A percentile compares a stretch with the other conserved stretches of the same genome.
These are phyloP conservation scores for Caenorhabditis sp. DNA, from an alignment of 2,888 invertebrate genomes.

Conservation along the genomic window DNA sequence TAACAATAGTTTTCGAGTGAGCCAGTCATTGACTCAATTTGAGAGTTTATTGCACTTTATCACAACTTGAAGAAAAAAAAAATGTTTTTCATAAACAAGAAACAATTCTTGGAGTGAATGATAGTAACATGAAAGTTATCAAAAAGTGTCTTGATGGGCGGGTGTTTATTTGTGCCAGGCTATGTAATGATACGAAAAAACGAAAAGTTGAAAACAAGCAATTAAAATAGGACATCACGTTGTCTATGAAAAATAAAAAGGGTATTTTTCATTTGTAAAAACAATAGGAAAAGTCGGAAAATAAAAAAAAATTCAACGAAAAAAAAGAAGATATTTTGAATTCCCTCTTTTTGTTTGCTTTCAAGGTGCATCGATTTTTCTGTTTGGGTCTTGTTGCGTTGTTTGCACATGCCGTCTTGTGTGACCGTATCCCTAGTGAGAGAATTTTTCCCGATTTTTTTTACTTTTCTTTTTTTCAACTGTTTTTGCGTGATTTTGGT, in stretches of 20 bases:
- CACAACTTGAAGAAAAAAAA: too few species aligned
- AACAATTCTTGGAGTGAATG: neutral
- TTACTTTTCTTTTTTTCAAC: conserved; percentile 11
- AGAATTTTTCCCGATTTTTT: conserved; percentile 1
- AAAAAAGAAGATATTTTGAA: neutral
- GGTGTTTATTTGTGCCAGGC: neutral
- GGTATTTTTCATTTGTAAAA: too few species aligned
- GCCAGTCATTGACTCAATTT: too few species aligned
- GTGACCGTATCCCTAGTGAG: conserved; percentile 19
- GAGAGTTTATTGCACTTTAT: too few species aligned
- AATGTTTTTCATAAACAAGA: neutral
- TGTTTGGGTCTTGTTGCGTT: conserved; percentile 24
- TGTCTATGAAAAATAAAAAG: too few species aligned
- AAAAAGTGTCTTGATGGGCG: neutral
- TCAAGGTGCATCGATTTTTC: conserved; percentile 2
- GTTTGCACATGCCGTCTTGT: conserved; percentile 14
- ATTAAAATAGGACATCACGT: too few species aligned
- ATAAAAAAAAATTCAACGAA: neutral
- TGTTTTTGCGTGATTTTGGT: neutral
- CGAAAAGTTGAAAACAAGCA: neutral
- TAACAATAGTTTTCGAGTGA: too few species aligned
- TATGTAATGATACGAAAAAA: neutral
- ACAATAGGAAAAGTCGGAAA: neutral
- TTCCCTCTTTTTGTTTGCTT: neutral
- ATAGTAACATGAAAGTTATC: neutral